phyloP scores from a whole-genome alignment of 2,888 invertebrate species.

The Ormia ochracea region DNA sequence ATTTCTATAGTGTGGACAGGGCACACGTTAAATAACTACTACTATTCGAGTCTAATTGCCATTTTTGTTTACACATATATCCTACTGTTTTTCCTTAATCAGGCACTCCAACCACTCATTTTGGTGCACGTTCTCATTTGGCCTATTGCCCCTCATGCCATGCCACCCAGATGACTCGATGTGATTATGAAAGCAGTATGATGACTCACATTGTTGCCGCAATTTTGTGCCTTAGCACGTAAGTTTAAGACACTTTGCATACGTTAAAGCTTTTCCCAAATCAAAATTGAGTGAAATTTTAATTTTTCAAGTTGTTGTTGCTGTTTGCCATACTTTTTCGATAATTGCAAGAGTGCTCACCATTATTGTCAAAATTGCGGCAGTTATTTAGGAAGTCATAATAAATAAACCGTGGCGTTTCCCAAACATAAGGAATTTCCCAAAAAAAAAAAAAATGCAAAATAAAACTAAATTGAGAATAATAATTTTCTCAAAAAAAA shows the following conservation, averaged over 20 bases:
- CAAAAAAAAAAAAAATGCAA: neutral
- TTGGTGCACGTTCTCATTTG: constrained; percentile 53
- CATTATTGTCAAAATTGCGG: constrained; percentile 70
- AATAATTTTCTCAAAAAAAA: too few relatives aligned
- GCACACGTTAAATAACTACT: too few relatives aligned
- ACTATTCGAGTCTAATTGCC: too few relatives aligned
- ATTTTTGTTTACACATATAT: too few relatives aligned
- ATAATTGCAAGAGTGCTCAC: constrained; percentile 70
- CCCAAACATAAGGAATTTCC: neutral
- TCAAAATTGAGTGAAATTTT: too few relatives aligned
- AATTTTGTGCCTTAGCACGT: constrained; percentile 51
- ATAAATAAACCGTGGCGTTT: constrained; percentile 30
- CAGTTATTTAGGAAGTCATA: constrained; percentile 69
- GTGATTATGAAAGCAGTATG: constrained; percentile 44
- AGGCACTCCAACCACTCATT: constrained; percentile 28
- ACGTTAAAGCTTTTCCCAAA: neutral
- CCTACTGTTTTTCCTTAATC: neutral
- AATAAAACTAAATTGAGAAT: neutral
- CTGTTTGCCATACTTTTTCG: constrained; percentile 60
- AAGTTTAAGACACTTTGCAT: constrained; percentile 13
- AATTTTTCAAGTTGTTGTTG: constrained; percentile 40
- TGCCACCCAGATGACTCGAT: constrained; percentile 31
- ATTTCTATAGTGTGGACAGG: too few relatives aligned
- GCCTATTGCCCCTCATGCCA: constrained; percentile 49
- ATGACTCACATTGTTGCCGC: constrained; percentile 55